A percentile compares a stretch with the other conserved stretches of the same genome.
phyloP scores from a whole-genome alignment of 53 echinoderm and acorn worm genomes.

The Paracentrotus lividus region DNA sequence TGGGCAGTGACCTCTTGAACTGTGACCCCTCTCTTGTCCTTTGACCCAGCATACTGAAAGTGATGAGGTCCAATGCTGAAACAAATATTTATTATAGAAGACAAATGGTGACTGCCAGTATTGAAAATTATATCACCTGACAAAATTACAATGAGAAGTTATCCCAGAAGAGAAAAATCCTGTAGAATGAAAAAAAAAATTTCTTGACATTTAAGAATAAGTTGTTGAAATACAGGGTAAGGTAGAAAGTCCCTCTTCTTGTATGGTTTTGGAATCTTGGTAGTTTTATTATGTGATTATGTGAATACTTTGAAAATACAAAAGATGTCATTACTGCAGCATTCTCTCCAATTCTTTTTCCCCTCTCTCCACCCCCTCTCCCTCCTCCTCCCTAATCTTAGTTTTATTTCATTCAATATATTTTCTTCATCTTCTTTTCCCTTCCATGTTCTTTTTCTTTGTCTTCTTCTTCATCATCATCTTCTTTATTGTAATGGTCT shows the following conservation, averaged over 20 bases:
- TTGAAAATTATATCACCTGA: too few relatives aligned
- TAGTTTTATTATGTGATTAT: neutral
- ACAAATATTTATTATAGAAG: neutral
- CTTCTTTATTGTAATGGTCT: too few relatives aligned
- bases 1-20: conserved; percentile 92
- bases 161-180: too few relatives aligned
- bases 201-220: too few relatives aligned
- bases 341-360: too few relatives aligned
- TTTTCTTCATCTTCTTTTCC: neutral
- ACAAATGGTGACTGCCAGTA: too few relatives aligned
- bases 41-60: conserved; percentile 93
- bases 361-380: neutral
- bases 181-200: too few relatives aligned
- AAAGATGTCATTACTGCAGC: neutral
- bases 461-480: too few relatives aligned
- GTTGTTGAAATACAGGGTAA: too few relatives aligned
- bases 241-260: too few relatives aligned
- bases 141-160: too few relatives aligned
- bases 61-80: conserved; percentile 86
- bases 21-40: conserved; percentile 97
- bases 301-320: neutral
- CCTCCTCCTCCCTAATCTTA: neutral
- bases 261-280: neutral
- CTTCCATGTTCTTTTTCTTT: neutral
- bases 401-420: neutral